A percentile compares a stretch with the other conserved stretches of the same genome.
Conservation (phyloP, 1,140 invertebrate species). For the Drosophila carrolli region DNA sequence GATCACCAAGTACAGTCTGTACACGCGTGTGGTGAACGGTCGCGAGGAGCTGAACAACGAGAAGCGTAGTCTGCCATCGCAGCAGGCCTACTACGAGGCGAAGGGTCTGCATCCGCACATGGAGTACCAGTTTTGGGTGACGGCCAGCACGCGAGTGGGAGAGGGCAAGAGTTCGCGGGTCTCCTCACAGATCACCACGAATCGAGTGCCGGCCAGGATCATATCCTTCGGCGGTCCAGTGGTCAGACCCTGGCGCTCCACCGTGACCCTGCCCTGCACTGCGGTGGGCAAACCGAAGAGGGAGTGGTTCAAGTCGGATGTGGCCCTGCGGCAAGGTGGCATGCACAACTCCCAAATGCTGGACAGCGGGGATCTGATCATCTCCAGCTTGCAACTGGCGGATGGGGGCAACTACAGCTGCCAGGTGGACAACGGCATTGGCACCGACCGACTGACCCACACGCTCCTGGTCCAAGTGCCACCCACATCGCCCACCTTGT, state of each 20-base stretch:
- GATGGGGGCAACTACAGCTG: conserved; percentile 92
- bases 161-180: conserved; percentile 90
- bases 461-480: conserved; percentile 89
- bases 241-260: conserved; percentile 88
- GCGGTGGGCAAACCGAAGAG: conserved; percentile 88
- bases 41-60: conserved; percentile 89
- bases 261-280: conserved; percentile 87
- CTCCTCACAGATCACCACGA: conserved; percentile 86
- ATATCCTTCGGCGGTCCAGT: conserved; percentile 89
- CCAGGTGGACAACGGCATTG: conserved; percentile 89
- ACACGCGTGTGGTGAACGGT: conserved; percentile 89
- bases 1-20: conserved; percentile 92
- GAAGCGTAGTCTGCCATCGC: conserved; percentile 87
- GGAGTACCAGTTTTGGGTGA: conserved; percentile 93
- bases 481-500: conserved; percentile 88
- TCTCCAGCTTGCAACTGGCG: conserved; percentile 87
- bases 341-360: conserved; percentile 87
- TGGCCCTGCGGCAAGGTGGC: conserved; percentile 84
- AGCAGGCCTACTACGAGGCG: conserved; percentile 88
- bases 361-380: conserved; percentile 88
- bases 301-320: conserved; percentile 88
- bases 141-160: conserved; percentile 90
- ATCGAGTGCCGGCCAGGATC: conserved; percentile 88
- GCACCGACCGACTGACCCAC: conserved; percentile 88
- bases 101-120: conserved; percentile 90